Conservation (phyloP, 2,113 vertebrate genomes). For the Glaucomys volans region DNA sequence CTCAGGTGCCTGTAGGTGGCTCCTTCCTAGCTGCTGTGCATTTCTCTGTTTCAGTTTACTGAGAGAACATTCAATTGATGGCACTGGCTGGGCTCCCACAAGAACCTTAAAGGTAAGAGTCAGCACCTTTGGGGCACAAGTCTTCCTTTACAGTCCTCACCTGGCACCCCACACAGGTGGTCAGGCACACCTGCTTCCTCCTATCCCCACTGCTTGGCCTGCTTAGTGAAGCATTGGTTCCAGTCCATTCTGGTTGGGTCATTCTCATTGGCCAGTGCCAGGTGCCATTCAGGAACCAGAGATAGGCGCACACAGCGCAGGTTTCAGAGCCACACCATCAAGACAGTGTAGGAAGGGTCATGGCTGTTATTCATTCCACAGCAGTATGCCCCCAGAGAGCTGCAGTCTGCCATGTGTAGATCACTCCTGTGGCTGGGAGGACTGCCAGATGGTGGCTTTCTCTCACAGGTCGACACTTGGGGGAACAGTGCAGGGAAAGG, state of each 20-base stretch:
- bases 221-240: neutral
- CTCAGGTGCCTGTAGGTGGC: fast-evolving
- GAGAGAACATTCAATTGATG: conserved; percentile 98
- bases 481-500: neutral
- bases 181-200: neutral
- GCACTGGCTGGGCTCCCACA: conserved; percentile 99
- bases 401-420: too few species aligned
- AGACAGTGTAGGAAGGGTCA: neutral
- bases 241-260: neutral
- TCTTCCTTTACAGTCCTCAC: neutral
- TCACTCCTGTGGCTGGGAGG: neutral
- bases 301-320: neutral
- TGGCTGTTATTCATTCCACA: neutral
- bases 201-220: neutral
- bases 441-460: neutral
- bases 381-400: too few species aligned
- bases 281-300: neutral
- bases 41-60: conserved; percentile 91
- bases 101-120: conserved; percentile 96
- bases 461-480: too few species aligned
- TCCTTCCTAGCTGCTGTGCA: neutral
- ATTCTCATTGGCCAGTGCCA: neutral
- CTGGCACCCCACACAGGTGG: neutral
- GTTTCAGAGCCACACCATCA: neutral
- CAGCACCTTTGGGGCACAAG: neutral